These are phyloP conservation scores for Scytalopus superciliaris DNA, from an alignment of 2,113 vertebrate genomes.

Conservation along the genomic window DNA sequence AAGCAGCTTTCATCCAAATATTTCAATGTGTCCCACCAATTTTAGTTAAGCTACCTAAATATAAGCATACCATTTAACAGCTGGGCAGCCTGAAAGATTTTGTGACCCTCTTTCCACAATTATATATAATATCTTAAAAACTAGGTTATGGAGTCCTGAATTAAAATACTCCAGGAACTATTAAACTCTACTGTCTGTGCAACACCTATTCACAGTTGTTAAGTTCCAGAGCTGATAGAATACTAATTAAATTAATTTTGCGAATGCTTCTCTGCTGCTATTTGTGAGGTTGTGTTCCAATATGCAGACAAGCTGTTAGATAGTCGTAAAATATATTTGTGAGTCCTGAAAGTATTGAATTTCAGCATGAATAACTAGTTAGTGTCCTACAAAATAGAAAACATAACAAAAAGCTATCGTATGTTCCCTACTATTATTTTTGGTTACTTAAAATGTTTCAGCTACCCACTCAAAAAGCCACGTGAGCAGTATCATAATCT, in stretches of 20 bases:
- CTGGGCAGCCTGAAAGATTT: background rate
- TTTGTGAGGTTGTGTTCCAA: slow-evolving; percentile 47
- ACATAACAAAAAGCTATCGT: slow-evolving; percentile 54
- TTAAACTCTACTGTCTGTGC: slow-evolving; percentile 38
- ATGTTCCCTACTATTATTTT: slow-evolving; percentile 64
- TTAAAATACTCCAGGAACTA: slow-evolving; percentile 1
- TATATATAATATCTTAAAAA: background rate
- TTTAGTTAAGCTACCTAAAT: slow-evolving; percentile 12
- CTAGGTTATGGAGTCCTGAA: background rate
- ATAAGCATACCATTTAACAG: background rate
- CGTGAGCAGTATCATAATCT: slow-evolving; percentile 13
- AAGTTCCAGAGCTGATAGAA: slow-evolving; percentile 36
- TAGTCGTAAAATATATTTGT: slow-evolving; percentile 57
- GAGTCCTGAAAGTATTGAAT: slow-evolving; percentile 46
- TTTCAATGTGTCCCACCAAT: background rate
- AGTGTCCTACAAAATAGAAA: slow-evolving; percentile 33
- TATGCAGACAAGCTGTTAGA: slow-evolving; percentile 58
- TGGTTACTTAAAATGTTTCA: slow-evolving; percentile 58
- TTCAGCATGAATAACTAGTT: slow-evolving; percentile 46
- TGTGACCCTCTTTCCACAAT: background rate
- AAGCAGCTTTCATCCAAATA: slow-evolving; percentile 13
- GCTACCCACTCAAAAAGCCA: slow-evolving; percentile 52
- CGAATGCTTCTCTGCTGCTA: slow-evolving; percentile 12
- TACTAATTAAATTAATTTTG: slow-evolving; percentile 62
- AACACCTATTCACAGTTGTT: slow-evolving; percentile 56